Base-by-base conservation (phyloP, 2,888 invertebrate species). In the Drosophila eohydei region DNA sequence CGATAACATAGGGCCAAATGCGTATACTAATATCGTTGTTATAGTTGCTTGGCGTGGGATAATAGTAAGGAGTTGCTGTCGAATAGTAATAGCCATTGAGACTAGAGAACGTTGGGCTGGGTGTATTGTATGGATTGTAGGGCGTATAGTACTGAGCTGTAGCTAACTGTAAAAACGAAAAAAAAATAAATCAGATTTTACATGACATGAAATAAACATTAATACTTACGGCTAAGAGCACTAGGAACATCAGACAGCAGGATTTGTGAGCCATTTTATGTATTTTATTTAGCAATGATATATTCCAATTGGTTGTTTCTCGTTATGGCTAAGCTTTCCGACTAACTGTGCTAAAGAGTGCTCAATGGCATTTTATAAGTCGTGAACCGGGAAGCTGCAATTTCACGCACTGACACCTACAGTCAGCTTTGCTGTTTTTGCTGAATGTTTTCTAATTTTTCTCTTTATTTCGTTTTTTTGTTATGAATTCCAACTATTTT, bases 1-100 rank as follows among this genome's bases (percentile, higher is more conserved):
- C 90, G 4, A 90, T 79, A n/a, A 90, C 90, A 67, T 87, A 88
- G 4, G 90, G 90, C 90, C 81, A 91, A 28, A 91, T 89, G 16
- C 81, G 75, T n/a, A 89, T 77, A 8, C 65, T 44, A 14, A 44
- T 26, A 38, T 78, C 67, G 5, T 59, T 46, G n/a, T 82, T 73
- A 5, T 81, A 59, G 54, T 32, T 56, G 14, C 59, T 63, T 16
- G 74, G 0, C 34, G 62, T 73, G 26, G 58, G 68, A 48, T 75
- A 78, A 12, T 80, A 78, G 36, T 83, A 89, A 0, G 84, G 75
- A 57, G 80, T 64, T 1, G 83, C 70, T 11, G 81, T 78, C 1
- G 72, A 67, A 30, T 75, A 71, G 26, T 83, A 86, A 26, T 78
- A 83, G 6, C 75, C 72, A 21, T 74, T 79, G n/a, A 91, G 21